phyloP scores from a whole-genome alignment of 1,140 invertebrate species.

The Maniola jurtina region DNA sequence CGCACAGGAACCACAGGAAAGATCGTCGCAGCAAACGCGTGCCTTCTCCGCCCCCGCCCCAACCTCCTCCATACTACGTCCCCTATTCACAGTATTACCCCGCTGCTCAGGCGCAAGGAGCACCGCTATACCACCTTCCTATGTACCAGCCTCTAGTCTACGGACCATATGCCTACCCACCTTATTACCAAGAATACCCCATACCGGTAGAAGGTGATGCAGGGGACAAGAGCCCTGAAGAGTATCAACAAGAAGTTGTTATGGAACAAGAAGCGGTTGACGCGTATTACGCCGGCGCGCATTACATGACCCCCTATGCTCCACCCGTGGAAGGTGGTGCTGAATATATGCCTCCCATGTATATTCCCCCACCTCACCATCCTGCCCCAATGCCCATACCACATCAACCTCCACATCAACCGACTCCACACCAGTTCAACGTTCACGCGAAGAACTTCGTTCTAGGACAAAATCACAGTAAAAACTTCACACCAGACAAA shows the following conservation, averaged over 20 bases:
- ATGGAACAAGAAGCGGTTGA: constrained; percentile 76
- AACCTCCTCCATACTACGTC: constrained; percentile 64
- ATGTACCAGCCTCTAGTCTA: constrained; percentile 73
- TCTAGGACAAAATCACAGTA: constrained; percentile 63
- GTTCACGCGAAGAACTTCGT: constrained; percentile 77
- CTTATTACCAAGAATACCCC: constrained; percentile 74
- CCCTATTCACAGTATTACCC: constrained; percentile 74
- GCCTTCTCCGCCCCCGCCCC: constrained; percentile 61
- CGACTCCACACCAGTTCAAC: constrained; percentile 72
- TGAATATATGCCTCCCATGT: constrained; percentile 69
- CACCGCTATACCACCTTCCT: constrained; percentile 71
- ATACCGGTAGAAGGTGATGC: constrained; percentile 68
- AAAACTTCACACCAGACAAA: constrained; percentile 58
- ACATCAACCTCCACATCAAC: constrained; percentile 52
- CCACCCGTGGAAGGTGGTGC: constrained; percentile 58
- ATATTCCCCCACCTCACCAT: constrained; percentile 60
- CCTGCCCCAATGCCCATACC: constrained; percentile 52
- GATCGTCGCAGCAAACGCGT: constrained; percentile 61
- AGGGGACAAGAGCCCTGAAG: constrained; percentile 70
- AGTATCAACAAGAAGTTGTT: constrained; percentile 72
- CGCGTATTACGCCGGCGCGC: constrained; percentile 69
- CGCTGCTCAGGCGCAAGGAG: constrained; percentile 72
- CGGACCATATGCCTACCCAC: constrained; percentile 67
- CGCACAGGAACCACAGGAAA: constrained; percentile 48
- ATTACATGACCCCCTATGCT: constrained; percentile 58